A percentile compares a stretch with the other conserved stretches of the same genome.
Evolutionary conservation across 2,888 invertebrate species (phyloP).

Genomic region (Drosophila diplacantha): DNA sequence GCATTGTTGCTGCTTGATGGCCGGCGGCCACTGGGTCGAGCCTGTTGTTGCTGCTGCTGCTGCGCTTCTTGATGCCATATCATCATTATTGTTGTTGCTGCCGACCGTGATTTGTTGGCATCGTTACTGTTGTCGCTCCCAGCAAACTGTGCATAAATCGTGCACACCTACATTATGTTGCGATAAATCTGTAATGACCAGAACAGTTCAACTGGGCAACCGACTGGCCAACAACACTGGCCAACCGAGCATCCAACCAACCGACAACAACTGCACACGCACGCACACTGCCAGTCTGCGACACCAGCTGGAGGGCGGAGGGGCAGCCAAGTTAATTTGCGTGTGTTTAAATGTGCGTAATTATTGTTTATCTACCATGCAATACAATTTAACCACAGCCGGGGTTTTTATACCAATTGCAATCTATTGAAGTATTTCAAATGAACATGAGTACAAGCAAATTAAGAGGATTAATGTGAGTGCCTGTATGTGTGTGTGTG

Average conservation of each 20-base stretch:
- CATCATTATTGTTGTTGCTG: conserved; percentile 42
- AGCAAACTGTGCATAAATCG: conserved; percentile 71
- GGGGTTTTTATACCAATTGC: conserved; percentile 32
- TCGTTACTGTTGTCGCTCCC: conserved; percentile 72
- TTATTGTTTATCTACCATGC: conserved; percentile 67
- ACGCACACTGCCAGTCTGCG: conserved; percentile 6
- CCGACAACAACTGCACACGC: conserved; percentile 15
- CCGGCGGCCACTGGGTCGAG: conserved; percentile 25
- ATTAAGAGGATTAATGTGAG: conserved; percentile 18
- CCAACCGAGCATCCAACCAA: conserved; percentile 8
- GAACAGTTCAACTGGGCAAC: conserved; percentile 32
- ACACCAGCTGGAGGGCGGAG: background rate
- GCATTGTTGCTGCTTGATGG: conserved; percentile 48
- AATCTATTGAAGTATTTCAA: conserved; percentile 36
- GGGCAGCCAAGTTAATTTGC: conserved; percentile 58
- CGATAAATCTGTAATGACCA: conserved; percentile 70
- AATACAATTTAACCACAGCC: conserved; percentile 40
- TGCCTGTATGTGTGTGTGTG: background rate
- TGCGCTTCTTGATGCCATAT: conserved; percentile 53
- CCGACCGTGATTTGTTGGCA: conserved; percentile 67
- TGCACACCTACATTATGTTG: conserved; percentile 65
- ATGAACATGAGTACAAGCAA: conserved; percentile 17
- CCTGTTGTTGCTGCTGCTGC: conserved; percentile 23
- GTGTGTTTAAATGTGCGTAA: conserved; percentile 65
- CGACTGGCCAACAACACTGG: conserved; percentile 12